Evolutionary conservation across 2,888 invertebrate species (phyloP), one percentile per base, ranked within the genome.

Genomic region (Caenorhabditis sp.): DNA sequence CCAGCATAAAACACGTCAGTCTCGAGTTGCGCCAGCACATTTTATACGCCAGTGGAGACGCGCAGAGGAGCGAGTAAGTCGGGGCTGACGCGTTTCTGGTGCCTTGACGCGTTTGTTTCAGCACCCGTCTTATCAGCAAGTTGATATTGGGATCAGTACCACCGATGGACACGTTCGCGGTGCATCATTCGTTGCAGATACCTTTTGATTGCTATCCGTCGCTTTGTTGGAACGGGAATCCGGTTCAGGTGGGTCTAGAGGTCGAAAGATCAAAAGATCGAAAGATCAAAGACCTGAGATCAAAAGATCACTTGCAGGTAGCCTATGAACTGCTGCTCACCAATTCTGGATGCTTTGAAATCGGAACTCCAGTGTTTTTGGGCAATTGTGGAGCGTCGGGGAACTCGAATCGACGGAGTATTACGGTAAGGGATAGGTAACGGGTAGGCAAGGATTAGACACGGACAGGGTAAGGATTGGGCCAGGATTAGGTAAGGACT

Each of bases 1-100:
- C 55, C 40, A 28, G 71, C 4, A 83, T 85, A 35, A 83, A 84
- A 35, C 78, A 82, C 47, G 69, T 83, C 55, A 68, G 67, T n/a
- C 44, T 85, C 35, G 85, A 85, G 53, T 44, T 85, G 18, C 53
- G 85, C 2, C 85, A 85, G 53, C 77, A 82, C 32, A 67, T 83
- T 51, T 35, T 77, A 2, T 85, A 85, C 65, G 62, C 65, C 2
- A 77, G 76, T 65, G 85, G 85, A 13, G 82, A 83, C 51, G 70
- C 82, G 4, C 72, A 79, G 51, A 64, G 82, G 32, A 82, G 56
- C 61, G 85, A 85, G 85, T 85, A 26, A 56, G 83, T 77, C n/a
- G n/a, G n/a, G n/a, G n/a, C n/a, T n/a, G n/a, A n/a, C n/a, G 32
- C 32, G 32, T 32, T 32, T 32, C 5, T 32, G 9, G 32, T 32